Percentiles rank a stretch among this genome's conserved stretches.
phyloP scores from a whole-genome alignment of 1,140 invertebrate species.

The Patella vulgata region DNA sequence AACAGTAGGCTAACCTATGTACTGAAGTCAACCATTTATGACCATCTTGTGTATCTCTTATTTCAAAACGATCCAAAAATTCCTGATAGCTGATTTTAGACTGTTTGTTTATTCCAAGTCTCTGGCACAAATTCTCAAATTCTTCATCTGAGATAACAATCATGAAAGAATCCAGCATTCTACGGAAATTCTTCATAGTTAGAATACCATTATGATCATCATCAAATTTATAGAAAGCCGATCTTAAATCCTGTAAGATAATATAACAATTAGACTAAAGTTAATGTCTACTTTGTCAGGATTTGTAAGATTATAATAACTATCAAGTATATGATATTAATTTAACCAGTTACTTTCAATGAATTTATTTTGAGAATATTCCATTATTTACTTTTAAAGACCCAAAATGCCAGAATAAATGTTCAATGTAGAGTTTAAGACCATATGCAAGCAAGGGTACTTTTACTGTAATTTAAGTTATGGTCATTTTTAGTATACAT shows the following conservation, averaged over 20 bases:
- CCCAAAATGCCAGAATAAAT: too few species aligned
- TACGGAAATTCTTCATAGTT: slow-evolving; percentile 54
- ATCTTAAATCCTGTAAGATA: slow-evolving; percentile 51
- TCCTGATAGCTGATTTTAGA: slow-evolving; percentile 52
- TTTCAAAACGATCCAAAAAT: slow-evolving; percentile 57
- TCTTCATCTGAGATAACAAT: slow-evolving; percentile 54
- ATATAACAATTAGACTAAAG: background rate
- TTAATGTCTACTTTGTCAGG: background rate
- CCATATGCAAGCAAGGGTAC: too few species aligned
- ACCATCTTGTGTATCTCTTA: slow-evolving; percentile 56
- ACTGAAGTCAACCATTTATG: slow-evolving; percentile 61
- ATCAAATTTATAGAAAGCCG: slow-evolving; percentile 65
- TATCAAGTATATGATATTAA: background rate
- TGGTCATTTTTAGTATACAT: too few species aligned
- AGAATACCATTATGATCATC: slow-evolving; percentile 56
- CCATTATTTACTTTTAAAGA: too few species aligned
- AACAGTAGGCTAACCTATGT: slow-evolving; percentile 46
- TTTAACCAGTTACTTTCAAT: too few species aligned
- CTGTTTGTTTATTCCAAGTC: slow-evolving; percentile 47
- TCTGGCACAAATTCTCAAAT: slow-evolving; percentile 58
- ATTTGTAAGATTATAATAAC: background rate
- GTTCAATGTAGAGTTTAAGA: too few species aligned
- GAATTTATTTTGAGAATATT: too few species aligned
- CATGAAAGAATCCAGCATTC: slow-evolving; percentile 61
- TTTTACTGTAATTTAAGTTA: too few species aligned